Conservation (phyloP, 2,113 vertebrate species). For the Rhinolophus ferrumequinum region DNA sequence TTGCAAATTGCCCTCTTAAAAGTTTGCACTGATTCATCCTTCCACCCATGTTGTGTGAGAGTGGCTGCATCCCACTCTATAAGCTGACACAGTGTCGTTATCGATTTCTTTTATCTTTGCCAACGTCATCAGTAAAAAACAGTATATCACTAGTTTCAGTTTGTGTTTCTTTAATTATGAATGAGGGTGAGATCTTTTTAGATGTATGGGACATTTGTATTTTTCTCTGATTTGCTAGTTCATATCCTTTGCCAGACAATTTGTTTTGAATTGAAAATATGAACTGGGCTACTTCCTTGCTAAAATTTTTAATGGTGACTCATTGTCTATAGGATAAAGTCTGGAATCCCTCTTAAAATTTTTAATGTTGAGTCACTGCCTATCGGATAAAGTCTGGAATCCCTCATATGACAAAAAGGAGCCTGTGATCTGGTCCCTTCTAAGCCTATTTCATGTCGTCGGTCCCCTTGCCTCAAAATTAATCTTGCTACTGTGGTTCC, state of each 20-base stretch:
- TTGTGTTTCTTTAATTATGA: background rate
- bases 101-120: background rate
- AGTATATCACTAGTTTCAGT: background rate
- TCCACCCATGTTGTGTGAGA: accelerated
- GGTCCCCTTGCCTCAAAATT: background rate
- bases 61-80: background rate
- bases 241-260: background rate
- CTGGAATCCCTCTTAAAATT: background rate
- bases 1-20: background rate
- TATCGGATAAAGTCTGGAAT: background rate
- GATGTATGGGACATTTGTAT: background rate
- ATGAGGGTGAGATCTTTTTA: background rate
- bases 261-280: slow-evolving; percentile 21
- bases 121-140: background rate
- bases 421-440: background rate
- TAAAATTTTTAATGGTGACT: background rate
- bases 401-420: background rate
- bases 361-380: background rate
- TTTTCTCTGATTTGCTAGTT: slow-evolving; percentile 18
- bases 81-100: background rate
- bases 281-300: background rate
- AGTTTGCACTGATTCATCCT: background rate
- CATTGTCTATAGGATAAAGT: background rate
- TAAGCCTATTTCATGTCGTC: background rate
- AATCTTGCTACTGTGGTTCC: background rate